A percentile compares a stretch with the other conserved stretches of the same genome.
Evolutionary conservation across 2,113 vertebrate species (phyloP).

Genomic region (Proterorhinus semilunaris): DNA sequence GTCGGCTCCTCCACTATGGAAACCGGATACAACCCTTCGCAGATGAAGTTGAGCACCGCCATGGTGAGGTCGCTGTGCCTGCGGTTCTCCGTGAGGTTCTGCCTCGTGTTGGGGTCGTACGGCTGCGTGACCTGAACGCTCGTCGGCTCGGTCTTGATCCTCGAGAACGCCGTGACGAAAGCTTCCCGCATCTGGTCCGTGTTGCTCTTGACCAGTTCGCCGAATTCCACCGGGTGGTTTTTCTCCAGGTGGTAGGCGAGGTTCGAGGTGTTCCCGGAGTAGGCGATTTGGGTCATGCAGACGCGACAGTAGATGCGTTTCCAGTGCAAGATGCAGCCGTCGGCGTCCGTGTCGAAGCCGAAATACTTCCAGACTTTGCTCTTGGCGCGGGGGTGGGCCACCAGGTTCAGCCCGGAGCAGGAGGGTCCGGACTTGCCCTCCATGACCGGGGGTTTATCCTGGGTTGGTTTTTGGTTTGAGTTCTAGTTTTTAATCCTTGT

Average conservation of each 20-base stretch:
- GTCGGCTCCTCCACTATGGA: conserved; percentile 84
- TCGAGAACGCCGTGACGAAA: conserved; percentile 80
- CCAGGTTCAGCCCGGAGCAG: conserved; percentile 83
- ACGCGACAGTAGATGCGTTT: conserved; percentile 88
- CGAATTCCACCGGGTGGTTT: conserved; percentile 85
- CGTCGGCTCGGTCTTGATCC: conserved; percentile 77
- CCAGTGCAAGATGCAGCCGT: conserved; percentile 90
- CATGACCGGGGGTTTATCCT: conserved; percentile 62
- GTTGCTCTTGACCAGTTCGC: conserved; percentile 87
- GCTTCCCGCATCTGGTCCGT: conserved; percentile 86
- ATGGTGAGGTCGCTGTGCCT: conserved; percentile 81
- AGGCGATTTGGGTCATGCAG: conserved; percentile 88
- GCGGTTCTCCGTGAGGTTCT: conserved; percentile 70
- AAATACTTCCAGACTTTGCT: conserved; percentile 95
- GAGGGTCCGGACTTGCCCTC: conserved; percentile 81
- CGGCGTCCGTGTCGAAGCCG: conserved; percentile 87
- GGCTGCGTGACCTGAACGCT: conserved; percentile 57
- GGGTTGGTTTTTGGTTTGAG: background rate
- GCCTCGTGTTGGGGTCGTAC: conserved; percentile 73
- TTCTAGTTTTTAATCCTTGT: conserved; percentile 1
- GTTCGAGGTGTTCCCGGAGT: conserved; percentile 91
- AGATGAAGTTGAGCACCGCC: conserved; percentile 81
- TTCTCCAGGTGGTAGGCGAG: conserved; percentile 90
- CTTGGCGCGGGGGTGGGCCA: conserved; percentile 88
- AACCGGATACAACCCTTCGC: conserved; percentile 83